Evolutionary conservation across 2,113 vertebrate genomes (phyloP).

Genomic region (Lasiurus cinereus): DNA sequence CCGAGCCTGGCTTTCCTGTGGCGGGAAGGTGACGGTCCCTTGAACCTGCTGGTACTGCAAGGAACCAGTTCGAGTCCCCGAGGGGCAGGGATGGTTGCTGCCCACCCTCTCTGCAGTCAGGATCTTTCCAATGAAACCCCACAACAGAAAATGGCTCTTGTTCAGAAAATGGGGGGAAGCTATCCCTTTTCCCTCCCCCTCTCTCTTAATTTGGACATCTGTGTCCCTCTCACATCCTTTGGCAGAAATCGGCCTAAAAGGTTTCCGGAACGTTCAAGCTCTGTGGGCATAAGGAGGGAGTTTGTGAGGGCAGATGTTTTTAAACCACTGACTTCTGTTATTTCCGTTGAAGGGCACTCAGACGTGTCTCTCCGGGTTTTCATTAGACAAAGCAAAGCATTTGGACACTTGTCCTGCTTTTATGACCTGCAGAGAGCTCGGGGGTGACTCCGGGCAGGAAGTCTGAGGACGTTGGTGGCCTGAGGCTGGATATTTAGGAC

Average conservation of each 20-base stretch:
- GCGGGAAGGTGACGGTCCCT: background rate
- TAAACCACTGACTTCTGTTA: constrained; percentile 1
- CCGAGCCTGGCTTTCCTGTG: background rate
- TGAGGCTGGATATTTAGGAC: constrained; percentile 46
- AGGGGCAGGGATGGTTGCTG: background rate
- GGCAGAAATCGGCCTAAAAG: background rate
- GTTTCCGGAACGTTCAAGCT: constrained; percentile 37
- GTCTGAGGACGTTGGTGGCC: constrained; percentile 52
- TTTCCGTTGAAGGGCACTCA: constrained; percentile 60
- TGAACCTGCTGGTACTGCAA: rapidly evolving
- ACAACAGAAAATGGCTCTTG: background rate
- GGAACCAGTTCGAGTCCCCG: background rate
- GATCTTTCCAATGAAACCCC: background rate
- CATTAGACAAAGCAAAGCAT: constrained; percentile 61
- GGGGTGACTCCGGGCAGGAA: constrained; percentile 53
- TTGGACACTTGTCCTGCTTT: constrained; percentile 55
- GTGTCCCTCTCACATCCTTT: background rate
- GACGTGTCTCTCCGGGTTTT: constrained; percentile 59
- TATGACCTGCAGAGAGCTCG: constrained; percentile 63
- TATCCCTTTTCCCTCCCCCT: background rate
- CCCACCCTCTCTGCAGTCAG: background rate
- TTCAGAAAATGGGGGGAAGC: constrained; percentile 36
- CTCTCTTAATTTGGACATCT: background rate
- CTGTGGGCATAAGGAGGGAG: background rate
- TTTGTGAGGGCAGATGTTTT: background rate